Conservation (phyloP, 2,797 vertebrate species). For the Falco berigora region DNA sequence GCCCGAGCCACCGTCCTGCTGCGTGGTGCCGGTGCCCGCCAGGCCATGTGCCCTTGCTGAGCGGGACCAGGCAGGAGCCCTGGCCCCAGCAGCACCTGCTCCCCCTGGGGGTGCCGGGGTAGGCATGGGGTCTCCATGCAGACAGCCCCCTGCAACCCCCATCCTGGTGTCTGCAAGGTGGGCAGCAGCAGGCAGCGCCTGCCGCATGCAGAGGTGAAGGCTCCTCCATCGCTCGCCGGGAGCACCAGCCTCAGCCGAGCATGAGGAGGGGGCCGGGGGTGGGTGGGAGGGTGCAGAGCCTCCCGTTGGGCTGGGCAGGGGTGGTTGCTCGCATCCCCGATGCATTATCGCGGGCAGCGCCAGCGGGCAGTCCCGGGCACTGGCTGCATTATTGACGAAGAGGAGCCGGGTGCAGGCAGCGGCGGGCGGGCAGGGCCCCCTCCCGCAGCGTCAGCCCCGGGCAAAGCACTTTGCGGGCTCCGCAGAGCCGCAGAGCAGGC, state of each 20-base stretch:
- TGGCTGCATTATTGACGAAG: constrained; percentile 60
- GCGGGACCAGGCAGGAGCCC: not conserved
- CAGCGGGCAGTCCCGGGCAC: not conserved
- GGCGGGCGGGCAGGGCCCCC: not conserved
- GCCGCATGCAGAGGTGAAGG: not conserved
- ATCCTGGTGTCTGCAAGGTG: not conserved
- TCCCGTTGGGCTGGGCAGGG: not conserved
- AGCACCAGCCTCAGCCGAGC: not conserved
- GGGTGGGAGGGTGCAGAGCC: not conserved
- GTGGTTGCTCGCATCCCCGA: not conserved
- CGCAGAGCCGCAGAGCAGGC: constrained; percentile 28
- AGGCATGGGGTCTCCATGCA: not conserved
- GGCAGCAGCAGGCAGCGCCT: not conserved
- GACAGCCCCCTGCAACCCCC: fast-evolving
- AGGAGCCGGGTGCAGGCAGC: not conserved
- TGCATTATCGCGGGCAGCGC: constrained; percentile 27
- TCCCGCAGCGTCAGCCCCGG: constrained; percentile 38
- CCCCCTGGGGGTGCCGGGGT: fast-evolving
- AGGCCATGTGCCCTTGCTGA: fast-evolving
- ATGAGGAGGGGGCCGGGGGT: not conserved
- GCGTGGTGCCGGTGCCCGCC: fast-evolving
- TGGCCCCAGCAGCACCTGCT: not conserved
- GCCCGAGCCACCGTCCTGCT: not conserved
- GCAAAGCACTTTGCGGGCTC: constrained; percentile 53
- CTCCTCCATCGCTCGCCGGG: not conserved